phyloP scores from a whole-genome alignment of 2,888 invertebrate genomes.

The Linyphia triangularis region DNA sequence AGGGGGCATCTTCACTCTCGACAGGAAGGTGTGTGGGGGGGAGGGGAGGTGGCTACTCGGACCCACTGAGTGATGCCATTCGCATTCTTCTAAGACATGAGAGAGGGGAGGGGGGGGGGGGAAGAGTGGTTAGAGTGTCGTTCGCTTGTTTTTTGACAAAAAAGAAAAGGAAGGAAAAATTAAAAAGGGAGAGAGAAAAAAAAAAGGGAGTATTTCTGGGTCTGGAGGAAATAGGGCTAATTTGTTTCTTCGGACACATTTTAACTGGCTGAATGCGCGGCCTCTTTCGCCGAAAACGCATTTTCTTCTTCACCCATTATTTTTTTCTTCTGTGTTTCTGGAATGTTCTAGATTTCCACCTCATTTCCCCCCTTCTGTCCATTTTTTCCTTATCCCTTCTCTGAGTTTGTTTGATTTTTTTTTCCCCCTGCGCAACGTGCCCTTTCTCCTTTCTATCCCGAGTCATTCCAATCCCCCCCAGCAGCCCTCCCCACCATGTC shows the following conservation, averaged over 20 bases:
- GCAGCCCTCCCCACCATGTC: neutral
- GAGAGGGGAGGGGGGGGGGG: slow-evolving; percentile 13
- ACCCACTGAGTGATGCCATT: slow-evolving; percentile 67
- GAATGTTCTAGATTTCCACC: slow-evolving; percentile 75
- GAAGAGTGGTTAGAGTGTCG: neutral
- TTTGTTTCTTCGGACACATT: slow-evolving; percentile 75
- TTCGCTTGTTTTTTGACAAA: slow-evolving; percentile 32
- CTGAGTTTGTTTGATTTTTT: slow-evolving; percentile 57
- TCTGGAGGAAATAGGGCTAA: slow-evolving; percentile 74
- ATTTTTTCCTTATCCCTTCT: slow-evolving; percentile 16
- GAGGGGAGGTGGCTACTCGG: slow-evolving; percentile 63
- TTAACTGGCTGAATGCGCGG: slow-evolving; percentile 74
- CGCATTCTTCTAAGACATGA: slow-evolving; percentile 71
- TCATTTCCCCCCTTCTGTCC: slow-evolving; percentile 69
- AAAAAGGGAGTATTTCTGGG: slow-evolving; percentile 53
- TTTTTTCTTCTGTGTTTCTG: slow-evolving; percentile 49
- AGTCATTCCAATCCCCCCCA: neutral
- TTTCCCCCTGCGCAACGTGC: neutral
- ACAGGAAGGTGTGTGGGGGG: slow-evolving; percentile 1
- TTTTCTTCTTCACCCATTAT: slow-evolving; percentile 15
- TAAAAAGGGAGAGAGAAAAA: slow-evolving; percentile 67
- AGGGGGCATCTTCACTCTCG: slow-evolving; percentile 57
- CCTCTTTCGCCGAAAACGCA: slow-evolving; percentile 71
- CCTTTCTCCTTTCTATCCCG: neutral
- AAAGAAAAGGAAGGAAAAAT: slow-evolving; percentile 73